Percentiles rank a stretch among this genome's conserved stretches.
Evolutionary conservation across 1,140 invertebrate species (phyloP).

Genomic region (Drosophila lowei): DNA sequence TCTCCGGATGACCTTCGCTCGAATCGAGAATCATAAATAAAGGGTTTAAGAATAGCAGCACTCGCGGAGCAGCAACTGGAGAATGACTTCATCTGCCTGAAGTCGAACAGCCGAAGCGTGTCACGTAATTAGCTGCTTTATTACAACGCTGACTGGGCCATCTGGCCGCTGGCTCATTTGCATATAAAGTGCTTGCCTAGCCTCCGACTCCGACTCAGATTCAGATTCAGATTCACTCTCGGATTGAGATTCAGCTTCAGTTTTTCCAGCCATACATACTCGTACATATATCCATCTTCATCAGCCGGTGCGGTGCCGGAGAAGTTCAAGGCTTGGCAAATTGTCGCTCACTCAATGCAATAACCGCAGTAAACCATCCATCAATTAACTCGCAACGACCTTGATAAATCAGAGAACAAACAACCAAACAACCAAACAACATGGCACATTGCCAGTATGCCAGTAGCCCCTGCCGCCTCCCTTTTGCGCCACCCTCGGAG

Average conservation of each 20-base stretch:
- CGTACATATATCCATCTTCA: slow-evolving; percentile 35
- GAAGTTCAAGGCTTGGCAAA: slow-evolving; percentile 73
- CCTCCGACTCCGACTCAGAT: slow-evolving; percentile 20
- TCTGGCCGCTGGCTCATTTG: slow-evolving; percentile 49
- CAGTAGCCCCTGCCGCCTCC: not conserved
- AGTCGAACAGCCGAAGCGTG: slow-evolving; percentile 67
- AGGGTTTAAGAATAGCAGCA: slow-evolving; percentile 42
- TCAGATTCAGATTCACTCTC: slow-evolving; percentile 12
- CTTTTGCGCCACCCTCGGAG: not conserved
- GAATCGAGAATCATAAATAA: slow-evolving; percentile 62
- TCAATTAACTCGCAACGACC: slow-evolving; percentile 62
- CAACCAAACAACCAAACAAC: slow-evolving; percentile 57
- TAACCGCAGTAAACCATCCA: slow-evolving; percentile 43
- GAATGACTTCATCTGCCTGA: slow-evolving; percentile 64
- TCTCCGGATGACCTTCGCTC: slow-evolving; percentile 46
- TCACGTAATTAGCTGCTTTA: slow-evolving; percentile 71
- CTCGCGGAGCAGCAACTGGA: not conserved
- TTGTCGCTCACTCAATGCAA: slow-evolving; percentile 71
- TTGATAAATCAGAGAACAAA: slow-evolving; percentile 65
- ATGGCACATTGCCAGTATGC: slow-evolving; percentile 22
- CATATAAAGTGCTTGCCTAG: slow-evolving; percentile 62
- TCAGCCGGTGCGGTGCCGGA: slow-evolving; percentile 12
- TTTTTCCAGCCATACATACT: slow-evolving; percentile 23
- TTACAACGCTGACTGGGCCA: slow-evolving; percentile 50
- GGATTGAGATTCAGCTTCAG: slow-evolving; percentile 1